Evolutionary conservation across 2,888 invertebrate species (phyloP).

Genomic region (Lasioglossum villosulum): DNA sequence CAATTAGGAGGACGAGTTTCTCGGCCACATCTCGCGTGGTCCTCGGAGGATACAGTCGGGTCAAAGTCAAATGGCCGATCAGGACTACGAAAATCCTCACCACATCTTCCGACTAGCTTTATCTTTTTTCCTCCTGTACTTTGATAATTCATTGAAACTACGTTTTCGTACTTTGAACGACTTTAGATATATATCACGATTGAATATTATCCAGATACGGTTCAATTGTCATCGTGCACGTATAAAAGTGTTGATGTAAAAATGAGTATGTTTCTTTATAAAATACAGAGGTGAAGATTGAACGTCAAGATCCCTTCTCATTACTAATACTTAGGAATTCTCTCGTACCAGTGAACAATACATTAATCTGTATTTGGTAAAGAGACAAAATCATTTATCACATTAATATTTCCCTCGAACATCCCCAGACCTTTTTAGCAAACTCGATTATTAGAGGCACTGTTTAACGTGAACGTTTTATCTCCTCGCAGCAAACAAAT

Average conservation of each 20-base stretch:
- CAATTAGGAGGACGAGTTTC: slow-evolving; percentile 18
- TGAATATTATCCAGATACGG: background rate
- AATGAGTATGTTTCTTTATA: background rate
- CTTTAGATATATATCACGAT: background rate
- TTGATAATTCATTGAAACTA: background rate
- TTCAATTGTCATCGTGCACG: background rate
- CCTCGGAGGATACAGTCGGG: background rate
- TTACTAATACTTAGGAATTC: background rate
- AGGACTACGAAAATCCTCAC: background rate
- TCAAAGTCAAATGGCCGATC: slow-evolving; percentile 8
- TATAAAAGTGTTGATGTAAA: background rate
- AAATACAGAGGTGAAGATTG: background rate
- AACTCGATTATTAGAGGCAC: background rate
- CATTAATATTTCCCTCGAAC: background rate
- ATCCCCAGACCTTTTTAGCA: background rate
- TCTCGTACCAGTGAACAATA: slow-evolving; percentile 1
- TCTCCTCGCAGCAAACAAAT: background rate
- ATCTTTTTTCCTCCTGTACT: background rate
- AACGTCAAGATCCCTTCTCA: background rate
- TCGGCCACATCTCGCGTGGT: background rate
- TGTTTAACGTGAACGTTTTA: background rate
- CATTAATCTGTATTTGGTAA: background rate
- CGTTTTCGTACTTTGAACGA: background rate
- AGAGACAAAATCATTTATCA: background rate
- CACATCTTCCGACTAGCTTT: background rate